Evolutionary conservation across 92 coral and sea anemone genomes (phyloP).

Genomic region (Paragorgia papillata): DNA sequence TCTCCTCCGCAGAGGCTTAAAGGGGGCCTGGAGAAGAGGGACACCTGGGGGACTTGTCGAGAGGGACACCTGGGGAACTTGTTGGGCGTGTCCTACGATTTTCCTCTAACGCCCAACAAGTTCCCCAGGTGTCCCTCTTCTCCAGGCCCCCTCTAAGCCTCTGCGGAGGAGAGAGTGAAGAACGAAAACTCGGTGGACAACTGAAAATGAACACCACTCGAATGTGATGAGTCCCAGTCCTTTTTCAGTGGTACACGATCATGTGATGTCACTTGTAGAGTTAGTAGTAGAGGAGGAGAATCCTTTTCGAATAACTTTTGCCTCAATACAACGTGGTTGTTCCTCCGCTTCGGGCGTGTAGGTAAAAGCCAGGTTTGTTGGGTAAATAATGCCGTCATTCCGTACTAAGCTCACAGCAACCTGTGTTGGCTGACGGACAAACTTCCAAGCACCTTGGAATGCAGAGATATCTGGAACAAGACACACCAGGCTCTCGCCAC

Average conservation of each 20-base stretch:
- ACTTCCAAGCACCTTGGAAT: slow-evolving; percentile 94
- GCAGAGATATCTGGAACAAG: slow-evolving; percentile 99
- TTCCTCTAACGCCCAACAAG: too few relatives aligned
- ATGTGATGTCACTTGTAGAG: slow-evolving; percentile 2
- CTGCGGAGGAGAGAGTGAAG: too few relatives aligned
- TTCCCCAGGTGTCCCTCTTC: too few relatives aligned
- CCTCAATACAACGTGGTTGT: slow-evolving; percentile 60
- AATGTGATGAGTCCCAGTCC: too few relatives aligned
- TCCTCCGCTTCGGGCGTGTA: slow-evolving; percentile 99
- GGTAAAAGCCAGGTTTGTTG: slow-evolving; percentile 94
- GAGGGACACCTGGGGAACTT: too few relatives aligned
- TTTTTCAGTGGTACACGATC: neutral
- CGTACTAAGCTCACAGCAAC: slow-evolving; percentile 96
- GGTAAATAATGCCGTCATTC: slow-evolving; percentile 92
- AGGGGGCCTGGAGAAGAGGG: too few relatives aligned
- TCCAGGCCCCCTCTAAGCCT: too few relatives aligned
- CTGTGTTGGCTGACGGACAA: slow-evolving; percentile 96
- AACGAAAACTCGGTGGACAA: too few relatives aligned
- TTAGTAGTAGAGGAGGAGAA: slow-evolving; percentile 24
- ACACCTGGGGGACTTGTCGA: too few relatives aligned
- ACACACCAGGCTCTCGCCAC: slow-evolving; percentile 93
- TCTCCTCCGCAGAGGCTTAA: too few relatives aligned
- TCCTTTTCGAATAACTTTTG: slow-evolving; percentile 36
- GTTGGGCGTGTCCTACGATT: too few relatives aligned
- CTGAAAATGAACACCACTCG: too few relatives aligned